Base-by-base conservation (phyloP, 2,888 invertebrate genomes). In the Oasisia sp. region DNA sequence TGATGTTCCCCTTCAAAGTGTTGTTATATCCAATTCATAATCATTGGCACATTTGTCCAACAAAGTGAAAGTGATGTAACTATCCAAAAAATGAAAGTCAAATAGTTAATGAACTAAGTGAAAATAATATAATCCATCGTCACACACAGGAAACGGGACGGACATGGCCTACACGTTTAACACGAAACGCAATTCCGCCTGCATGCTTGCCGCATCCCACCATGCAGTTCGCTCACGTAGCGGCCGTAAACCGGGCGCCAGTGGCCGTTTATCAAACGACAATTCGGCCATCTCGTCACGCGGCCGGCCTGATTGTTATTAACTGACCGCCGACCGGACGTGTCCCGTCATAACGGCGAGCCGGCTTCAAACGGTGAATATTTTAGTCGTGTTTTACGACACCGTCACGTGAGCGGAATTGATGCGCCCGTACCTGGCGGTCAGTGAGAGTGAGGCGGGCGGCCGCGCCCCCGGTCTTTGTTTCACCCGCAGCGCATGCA, bases 261-360 rank as follows among this genome's bases (percentile, higher is more conserved):
- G 27, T 74, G 74, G 74, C 74, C 74, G 74, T 27, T 74, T 74
- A 74, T 74, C 74, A 74, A 19, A 74, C 27, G n/a, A 19, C n/a
- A n/a, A 74, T n/a, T 74, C 27, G 74, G 74, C 74, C 74, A n/a
- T 74, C 74, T 74, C 74, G 74, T 74, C 74, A 74, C 74, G 74
- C 74, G 74, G 74, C 27, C 74, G n/a, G 27, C 7, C 74, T 74
- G 74, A 74, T 74, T 74, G 74, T 74, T 74, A 74, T 74, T 74
- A 74, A 74, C n/a, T 74, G 74, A 7, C 19, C 27, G 74, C 19
- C 74, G n/a, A n/a, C 74, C 74, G 74, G 74, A 74, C n/a, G 74
- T 74, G 74, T 74, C 7, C 74, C 74, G 74, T 74, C 74, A 74
- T 74, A 74, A 74, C 74, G 19, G 74, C 74, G 74, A 74, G 74